phyloP scores from a whole-genome alignment of 2,797 vertebrate genomes.

The Falco columbarius region DNA sequence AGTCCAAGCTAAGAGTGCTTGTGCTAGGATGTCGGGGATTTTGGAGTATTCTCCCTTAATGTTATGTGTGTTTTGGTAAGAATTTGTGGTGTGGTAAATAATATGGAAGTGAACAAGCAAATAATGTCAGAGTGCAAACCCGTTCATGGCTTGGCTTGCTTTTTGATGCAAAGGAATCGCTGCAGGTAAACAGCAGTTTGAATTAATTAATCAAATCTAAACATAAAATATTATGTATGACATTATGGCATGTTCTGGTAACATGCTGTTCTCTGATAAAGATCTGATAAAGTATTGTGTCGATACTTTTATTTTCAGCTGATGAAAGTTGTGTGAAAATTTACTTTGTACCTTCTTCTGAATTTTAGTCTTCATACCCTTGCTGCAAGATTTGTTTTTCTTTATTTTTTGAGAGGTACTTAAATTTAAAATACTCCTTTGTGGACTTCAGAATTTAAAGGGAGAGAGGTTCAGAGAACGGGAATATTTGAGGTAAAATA shows the following conservation, averaged over 20 bases:
- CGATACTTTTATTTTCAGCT: not conserved
- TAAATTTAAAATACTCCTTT: not conserved
- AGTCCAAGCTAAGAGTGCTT: not conserved
- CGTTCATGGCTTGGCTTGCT: slow-evolving; percentile 19
- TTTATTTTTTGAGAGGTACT: not conserved
- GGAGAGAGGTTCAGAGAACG: not conserved
- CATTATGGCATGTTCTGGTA: not conserved
- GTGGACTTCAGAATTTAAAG: not conserved
- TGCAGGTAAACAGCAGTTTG: not conserved
- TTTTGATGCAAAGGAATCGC: not conserved
- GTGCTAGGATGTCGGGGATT: not conserved
- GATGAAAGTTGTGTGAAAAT: not conserved
- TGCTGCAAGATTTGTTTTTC: not conserved
- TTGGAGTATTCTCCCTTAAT: not conserved
- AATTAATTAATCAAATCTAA: not conserved
- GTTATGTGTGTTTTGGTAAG: not conserved
- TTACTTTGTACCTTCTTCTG: not conserved
- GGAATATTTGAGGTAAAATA: not conserved
- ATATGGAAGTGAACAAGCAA: not conserved
- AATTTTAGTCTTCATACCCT: not conserved
- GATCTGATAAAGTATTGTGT: not conserved
- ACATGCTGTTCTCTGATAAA: not conserved
- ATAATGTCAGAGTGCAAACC: not conserved
- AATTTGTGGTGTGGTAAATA: not conserved
- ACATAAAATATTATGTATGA: not conserved